Percentiles rank a stretch among this genome's conserved stretches.
phyloP scores from a whole-genome alignment of 2,888 invertebrate genomes.

The Drymonia ruficornis region DNA sequence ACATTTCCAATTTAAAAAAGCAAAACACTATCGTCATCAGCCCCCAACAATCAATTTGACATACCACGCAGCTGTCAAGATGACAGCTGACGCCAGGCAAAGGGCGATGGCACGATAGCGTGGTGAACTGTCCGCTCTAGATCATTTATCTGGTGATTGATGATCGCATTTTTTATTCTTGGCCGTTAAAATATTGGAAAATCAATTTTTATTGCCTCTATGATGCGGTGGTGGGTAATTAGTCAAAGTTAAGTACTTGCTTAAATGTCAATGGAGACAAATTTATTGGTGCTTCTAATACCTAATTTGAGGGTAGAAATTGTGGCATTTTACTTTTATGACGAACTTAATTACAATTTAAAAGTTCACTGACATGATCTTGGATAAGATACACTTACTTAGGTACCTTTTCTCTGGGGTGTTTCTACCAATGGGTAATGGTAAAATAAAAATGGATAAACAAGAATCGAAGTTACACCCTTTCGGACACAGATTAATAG shows the following conservation, averaged over 20 bases:
- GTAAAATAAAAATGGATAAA: too few species aligned
- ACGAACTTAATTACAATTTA: too few species aligned
- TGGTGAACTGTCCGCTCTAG: constrained; percentile 4
- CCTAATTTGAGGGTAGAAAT: too few species aligned
- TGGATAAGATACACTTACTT: too few species aligned
- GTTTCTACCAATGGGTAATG: too few species aligned
- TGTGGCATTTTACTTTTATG: too few species aligned
- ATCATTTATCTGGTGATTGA: constrained; percentile 7
- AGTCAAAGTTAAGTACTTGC: not conserved
- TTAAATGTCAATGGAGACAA: not conserved
- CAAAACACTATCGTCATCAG: too few species aligned
- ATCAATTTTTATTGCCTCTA: constrained; percentile 1
- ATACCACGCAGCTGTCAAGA: not conserved
- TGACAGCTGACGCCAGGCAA: not conserved
- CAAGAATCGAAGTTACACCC: too few species aligned
- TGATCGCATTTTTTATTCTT: not conserved
- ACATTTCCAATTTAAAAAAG: too few species aligned
- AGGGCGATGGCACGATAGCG: constrained; percentile 4
- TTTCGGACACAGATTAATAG: too few species aligned
- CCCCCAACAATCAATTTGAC: not conserved
- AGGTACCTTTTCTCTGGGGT: too few species aligned
- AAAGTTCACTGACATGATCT: too few species aligned
- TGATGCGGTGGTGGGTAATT: not conserved
- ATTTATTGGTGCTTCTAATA: not conserved
- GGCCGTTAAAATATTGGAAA: constrained; percentile 2